Base-by-base conservation (phyloP, 23 tunicate genomes). In the Halocynthia aurantium region DNA sequence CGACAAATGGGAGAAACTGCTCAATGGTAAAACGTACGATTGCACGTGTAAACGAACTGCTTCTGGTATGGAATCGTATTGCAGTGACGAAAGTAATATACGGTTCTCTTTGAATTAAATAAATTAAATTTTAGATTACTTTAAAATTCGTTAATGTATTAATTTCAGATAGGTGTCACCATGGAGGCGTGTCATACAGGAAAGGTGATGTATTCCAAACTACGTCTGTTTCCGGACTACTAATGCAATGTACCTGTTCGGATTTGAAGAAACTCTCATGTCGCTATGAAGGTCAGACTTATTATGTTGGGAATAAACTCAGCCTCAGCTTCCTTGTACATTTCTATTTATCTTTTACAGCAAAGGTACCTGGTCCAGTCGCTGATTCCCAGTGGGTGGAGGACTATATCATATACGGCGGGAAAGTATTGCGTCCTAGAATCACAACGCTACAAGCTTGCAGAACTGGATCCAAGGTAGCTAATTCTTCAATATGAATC, bases 361-460 rank as follows among this genome's bases (percentile, higher is more conserved):
- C 53, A 13, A 76, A 75, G 7, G 55, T 81, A 8, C 96, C 96
- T 12, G 62, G 67, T 5, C 88, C 88, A 15, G 81, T 60, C 22
- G 78, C 51, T 52, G 83, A 84, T 70, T 80, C 88, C 49, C 96
- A 84, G 51, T 78, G 88, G 88, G 82, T 84, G 0, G 81, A 89
- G 0, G 81, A 89, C 49, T 82, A 89, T 79, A 76, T 89, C 22
- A 84, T 92, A 20, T 79, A 80, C 58, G 92, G 88, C 0, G 78
- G 83, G 53, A 55, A 73, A 19, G 81, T 83, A 8, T 22, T 78
- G 56, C 50, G 87, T 8, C 88, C 91, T 8, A 55, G 81, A 56
- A 77, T 92, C 8, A 74, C 91, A 6, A 84, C 92, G 6, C 61
- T 92, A 9, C 98, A 92, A 80, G 98, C 98, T 55, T 92, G 98